Percentiles rank a stretch among this genome's conserved stretches.
Conservation (phyloP, 2,797 vertebrate genomes). For the Carcharodon carcharias region DNA sequence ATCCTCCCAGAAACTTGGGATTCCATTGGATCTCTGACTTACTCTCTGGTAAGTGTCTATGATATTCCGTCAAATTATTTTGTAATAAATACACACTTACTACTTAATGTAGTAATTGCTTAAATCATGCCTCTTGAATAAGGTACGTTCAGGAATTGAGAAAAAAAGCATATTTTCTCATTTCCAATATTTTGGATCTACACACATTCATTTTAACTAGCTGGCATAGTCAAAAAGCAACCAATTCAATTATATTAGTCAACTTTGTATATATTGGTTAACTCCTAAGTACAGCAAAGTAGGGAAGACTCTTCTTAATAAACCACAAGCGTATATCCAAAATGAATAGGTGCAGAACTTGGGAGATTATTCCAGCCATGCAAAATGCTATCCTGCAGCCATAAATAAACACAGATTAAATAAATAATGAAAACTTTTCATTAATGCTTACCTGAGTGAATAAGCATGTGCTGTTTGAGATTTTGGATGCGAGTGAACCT, state of each 20-base stretch:
- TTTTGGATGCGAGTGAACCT: conserved; percentile 97
- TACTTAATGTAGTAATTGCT: background rate
- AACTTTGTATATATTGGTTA: too few species aligned
- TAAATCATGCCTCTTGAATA: background rate
- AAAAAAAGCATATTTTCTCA: background rate
- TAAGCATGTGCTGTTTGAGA: conserved; percentile 98
- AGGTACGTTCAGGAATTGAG: background rate
- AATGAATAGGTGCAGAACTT: background rate
- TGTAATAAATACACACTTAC: background rate
- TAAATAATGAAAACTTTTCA: background rate
- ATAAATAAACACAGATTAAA: background rate
- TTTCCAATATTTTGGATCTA: background rate
- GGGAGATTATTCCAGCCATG: background rate
- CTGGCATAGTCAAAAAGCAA: background rate
- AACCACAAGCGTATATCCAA: background rate
- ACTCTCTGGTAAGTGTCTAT: background rate
- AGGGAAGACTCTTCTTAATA: background rate
- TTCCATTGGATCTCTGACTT: background rate
- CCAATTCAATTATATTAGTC: background rate
- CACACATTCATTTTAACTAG: background rate
- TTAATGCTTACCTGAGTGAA: conserved; percentile 87
- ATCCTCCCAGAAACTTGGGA: background rate
- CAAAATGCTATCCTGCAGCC: background rate
- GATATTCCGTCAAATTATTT: background rate
- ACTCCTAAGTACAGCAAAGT: background rate